Base-by-base conservation (phyloP, 2,797 vertebrate species). In the Chromis chromis region DNA sequence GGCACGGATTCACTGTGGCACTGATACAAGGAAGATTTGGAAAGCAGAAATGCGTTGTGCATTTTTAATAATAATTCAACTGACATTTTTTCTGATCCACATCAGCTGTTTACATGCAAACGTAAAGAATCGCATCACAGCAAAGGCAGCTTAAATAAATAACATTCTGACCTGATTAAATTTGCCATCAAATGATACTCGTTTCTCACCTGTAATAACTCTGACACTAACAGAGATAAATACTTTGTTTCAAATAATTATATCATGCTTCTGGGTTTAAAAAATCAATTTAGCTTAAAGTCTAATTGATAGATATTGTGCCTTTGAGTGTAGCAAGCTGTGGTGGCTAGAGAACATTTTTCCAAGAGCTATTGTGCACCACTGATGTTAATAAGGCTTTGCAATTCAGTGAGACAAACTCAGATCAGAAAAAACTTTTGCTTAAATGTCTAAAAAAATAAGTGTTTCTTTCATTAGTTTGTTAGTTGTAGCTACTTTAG, bases 1-100 rank as follows among this genome's bases (percentile, higher is more conserved):
- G 36, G 44, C 70, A 68, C 10, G 48, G 28, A 80, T 63, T 83
- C 27, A 56, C 2, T 39, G 39, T 76, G 46, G 65, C 74, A 57
- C 69, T 61, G 48, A 74, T 58, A 48, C 17, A 52, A 40, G 59
- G 33, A 65, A 25, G 39, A 74, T 49, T 36, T 36, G 1, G 24
- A 49, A 59, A 42, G 49, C 24, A 64, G n/a, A 61, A 57, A 49
- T 27, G 19, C 33, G 17, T 59, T 19, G 16, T 22, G 53, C 21
- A 42, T 74, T 74, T 25, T 78, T 40, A 65, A 65, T 74, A 25
- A 81, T 48, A 7, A 48, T 17, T 40, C 0, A 36, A 73, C 53
- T 79, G 27, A 21, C 24, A 61, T 19, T 21, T 62, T 48, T 19
- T 2, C 8, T 53, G 5, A 17, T 25, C 49, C 33, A 39, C 1